Percentiles rank a stretch among this genome's conserved stretches.
Evolutionary conservation across 1,140 invertebrate genomes (phyloP).

Genomic region (Ooceraea biroi): DNA sequence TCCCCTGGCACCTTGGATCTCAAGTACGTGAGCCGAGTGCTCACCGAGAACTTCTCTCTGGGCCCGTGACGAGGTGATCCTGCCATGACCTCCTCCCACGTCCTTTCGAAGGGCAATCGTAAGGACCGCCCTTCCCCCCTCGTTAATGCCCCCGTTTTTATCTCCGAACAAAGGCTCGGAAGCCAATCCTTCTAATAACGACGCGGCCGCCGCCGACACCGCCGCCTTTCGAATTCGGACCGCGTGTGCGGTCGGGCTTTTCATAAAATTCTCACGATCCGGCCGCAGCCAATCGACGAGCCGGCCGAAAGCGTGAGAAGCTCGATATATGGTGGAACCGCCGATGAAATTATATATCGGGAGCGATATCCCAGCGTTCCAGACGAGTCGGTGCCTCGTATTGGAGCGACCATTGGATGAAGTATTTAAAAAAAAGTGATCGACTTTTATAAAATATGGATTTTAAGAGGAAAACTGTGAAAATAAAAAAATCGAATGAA

Average conservation of each 20-base stretch:
- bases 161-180: conserved; percentile 17
- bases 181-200: conserved; percentile 54
- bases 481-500: not conserved
- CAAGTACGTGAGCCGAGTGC: conserved; percentile 78
- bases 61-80: conserved; percentile 41
- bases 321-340: conserved; percentile 20
- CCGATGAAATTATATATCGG: conserved; percentile 21
- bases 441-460: not conserved
- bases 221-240: conserved; percentile 28
- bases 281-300: conserved; percentile 23
- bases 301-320: not conserved
- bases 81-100: conserved; percentile 4
- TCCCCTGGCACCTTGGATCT: conserved; percentile 40
- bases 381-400: not conserved
- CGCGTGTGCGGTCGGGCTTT: conserved; percentile 28
- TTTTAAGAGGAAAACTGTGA: not conserved
- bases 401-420: not conserved
- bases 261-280: conserved; percentile 56
- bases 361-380: conserved; percentile 1
- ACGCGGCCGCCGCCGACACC: not conserved
- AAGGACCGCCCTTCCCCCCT: not conserved
- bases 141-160: conserved; percentile 40
- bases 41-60: conserved; percentile 72
- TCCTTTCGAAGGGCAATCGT: conserved; percentile 27
- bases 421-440: not conserved